Evolutionary conservation across 2,888 invertebrate species (phyloP).

Genomic region (Rotaria macrura): DNA sequence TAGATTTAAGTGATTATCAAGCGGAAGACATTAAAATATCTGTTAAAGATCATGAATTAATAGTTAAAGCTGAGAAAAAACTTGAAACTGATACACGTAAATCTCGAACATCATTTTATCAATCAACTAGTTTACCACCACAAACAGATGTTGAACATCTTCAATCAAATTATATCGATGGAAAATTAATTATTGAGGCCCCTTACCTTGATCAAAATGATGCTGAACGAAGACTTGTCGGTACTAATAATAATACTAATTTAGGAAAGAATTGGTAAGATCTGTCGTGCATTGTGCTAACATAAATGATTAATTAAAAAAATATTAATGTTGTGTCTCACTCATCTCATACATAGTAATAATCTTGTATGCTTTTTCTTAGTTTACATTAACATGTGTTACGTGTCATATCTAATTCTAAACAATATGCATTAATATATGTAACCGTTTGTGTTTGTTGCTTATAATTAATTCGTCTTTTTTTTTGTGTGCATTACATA

Average conservation of each 20-base stretch:
- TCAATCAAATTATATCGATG: background rate
- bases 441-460: background rate
- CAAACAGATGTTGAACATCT: slow-evolving; percentile 11
- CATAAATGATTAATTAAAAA: background rate
- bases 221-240: background rate
- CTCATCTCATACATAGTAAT: background rate
- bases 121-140: slow-evolving; percentile 18
- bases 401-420: background rate
- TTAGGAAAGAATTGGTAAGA: background rate
- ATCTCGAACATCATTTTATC: slow-evolving; percentile 6
- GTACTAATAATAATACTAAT: background rate
- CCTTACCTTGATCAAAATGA: background rate
- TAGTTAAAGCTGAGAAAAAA: slow-evolving; percentile 7
- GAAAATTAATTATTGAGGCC: slow-evolving; percentile 3
- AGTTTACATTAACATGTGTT: background rate
- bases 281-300: background rate
- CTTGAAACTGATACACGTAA: background rate
- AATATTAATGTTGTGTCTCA: background rate
- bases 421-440: background rate
- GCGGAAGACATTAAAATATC: slow-evolving; percentile 1
- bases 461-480: background rate
- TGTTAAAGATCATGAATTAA: background rate
- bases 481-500: background rate
- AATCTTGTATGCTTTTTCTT: background rate
- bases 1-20: slow-evolving; percentile 10